Conservation (phyloP, 2,797 vertebrate genomes). For the Chelidonichthys spinosus region DNA sequence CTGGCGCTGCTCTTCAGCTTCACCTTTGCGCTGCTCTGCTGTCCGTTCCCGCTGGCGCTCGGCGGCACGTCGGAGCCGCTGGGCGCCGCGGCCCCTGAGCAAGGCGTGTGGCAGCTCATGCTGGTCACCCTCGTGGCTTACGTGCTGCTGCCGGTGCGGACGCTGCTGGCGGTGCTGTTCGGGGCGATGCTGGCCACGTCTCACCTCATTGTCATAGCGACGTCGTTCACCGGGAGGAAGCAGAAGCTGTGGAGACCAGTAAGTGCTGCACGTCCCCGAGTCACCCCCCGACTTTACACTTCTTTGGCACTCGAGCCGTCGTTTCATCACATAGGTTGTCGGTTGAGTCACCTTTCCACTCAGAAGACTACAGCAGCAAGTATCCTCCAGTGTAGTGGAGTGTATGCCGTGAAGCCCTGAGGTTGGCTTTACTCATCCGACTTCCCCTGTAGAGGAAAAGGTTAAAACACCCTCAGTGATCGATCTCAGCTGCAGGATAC, state of each 20-base stretch:
- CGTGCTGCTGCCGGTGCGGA: conserved; percentile 94
- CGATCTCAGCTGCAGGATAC: conserved; percentile 39
- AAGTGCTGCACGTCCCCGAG: conserved; percentile 69
- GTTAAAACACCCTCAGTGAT: conserved; percentile 32
- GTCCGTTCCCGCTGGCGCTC: conserved; percentile 88
- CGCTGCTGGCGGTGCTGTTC: conserved; percentile 92
- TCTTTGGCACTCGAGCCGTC: background rate
- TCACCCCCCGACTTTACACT: background rate
- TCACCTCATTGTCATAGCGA: conserved; percentile 93
- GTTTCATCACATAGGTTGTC: background rate
- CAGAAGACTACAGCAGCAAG: background rate
- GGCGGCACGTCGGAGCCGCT: conserved; percentile 79
- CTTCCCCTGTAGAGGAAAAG: conserved; percentile 10
- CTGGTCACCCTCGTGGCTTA: conserved; percentile 97
- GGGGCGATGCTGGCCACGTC: conserved; percentile 91
- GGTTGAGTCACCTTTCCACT: background rate
- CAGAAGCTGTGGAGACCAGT: conserved; percentile 95
- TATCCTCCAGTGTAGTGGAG: background rate
- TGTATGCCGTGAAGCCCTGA: too few species aligned
- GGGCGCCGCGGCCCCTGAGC: conserved; percentile 85
- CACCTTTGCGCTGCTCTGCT: conserved; percentile 96
- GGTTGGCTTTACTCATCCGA: conserved; percentile 15
- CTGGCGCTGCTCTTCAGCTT: conserved; percentile 96
- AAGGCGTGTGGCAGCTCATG: conserved; percentile 98
- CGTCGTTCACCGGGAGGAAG: conserved; percentile 88